These are phyloP conservation scores for Epistrophe eligans DNA, from an alignment of 2,888 invertebrate genomes.

Conservation along the genomic window DNA sequence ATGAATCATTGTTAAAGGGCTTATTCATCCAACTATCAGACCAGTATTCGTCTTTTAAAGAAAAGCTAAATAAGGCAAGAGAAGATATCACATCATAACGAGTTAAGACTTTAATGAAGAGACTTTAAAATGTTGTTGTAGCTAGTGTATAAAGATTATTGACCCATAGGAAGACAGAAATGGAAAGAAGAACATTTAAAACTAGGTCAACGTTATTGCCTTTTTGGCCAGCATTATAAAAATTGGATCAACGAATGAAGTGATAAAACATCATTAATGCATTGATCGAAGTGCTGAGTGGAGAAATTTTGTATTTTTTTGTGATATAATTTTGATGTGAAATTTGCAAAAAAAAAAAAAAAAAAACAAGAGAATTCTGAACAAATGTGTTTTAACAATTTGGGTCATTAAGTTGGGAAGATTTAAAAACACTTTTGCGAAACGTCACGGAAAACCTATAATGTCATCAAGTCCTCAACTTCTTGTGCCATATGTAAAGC, in stretches of 20 bases:
- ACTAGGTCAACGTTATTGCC: not conserved
- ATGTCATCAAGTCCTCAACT: too few relatives aligned
- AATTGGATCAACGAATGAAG: not conserved
- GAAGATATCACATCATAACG: not conserved
- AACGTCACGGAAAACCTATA: too few relatives aligned
- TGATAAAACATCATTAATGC: not conserved
- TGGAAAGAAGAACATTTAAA: not conserved
- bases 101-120: not conserved
- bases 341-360: not conserved
- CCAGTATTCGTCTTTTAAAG: not conserved
- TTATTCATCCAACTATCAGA: not conserved
- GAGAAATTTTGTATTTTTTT: not conserved
- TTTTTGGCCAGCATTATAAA: not conserved
- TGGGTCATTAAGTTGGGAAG: too few relatives aligned
- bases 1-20: conserved; percentile 10
- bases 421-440: too few relatives aligned
- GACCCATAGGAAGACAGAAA: not conserved
- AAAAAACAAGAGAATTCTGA: not conserved
- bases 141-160: not conserved
- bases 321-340: not conserved
- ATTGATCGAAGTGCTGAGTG: not conserved
- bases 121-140: not conserved
- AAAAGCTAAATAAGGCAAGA: not conserved
- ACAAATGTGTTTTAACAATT: too few relatives aligned
- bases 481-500: too few relatives aligned